Evolutionary conservation across 2,888 invertebrate species (phyloP).

Genomic region (Ischnura elegans): DNA sequence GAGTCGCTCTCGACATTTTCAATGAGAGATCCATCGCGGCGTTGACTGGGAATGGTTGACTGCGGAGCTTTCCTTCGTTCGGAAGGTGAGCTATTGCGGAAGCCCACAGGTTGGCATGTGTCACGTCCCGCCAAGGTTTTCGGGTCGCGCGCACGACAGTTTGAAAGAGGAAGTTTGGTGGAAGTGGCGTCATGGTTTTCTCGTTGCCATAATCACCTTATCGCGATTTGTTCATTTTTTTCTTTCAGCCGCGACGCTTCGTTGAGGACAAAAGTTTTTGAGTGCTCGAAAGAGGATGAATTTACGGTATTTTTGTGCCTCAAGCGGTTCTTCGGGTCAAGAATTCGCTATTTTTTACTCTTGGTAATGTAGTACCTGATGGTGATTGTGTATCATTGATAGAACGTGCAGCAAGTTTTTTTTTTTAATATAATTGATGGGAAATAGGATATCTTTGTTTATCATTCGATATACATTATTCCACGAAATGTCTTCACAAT

Average conservation of each 20-base stretch:
- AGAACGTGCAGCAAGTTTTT: too few relatives aligned
- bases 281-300: too few relatives aligned
- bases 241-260: background rate
- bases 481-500: too few relatives aligned
- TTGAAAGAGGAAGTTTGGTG: background rate
- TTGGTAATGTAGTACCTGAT: too few relatives aligned
- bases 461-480: too few relatives aligned
- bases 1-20: background rate
- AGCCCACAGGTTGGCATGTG: background rate
- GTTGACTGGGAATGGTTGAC: background rate
- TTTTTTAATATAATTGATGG: too few relatives aligned
- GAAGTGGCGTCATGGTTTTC: background rate
- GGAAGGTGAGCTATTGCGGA: background rate
- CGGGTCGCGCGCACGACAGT: background rate
- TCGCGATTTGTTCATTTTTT: background rate
- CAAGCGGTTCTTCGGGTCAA: too few relatives aligned
- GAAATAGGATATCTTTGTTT: too few relatives aligned
- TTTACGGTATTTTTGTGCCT: too few relatives aligned
- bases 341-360: too few relatives aligned
- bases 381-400: too few relatives aligned
- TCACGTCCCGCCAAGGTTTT: background rate
- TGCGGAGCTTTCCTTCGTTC: background rate
- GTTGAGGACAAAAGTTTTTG: background rate
- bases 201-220: background rate
- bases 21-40: background rate